Conservation (phyloP, 1,140 invertebrate species). For the Andricus grossulariae region DNA sequence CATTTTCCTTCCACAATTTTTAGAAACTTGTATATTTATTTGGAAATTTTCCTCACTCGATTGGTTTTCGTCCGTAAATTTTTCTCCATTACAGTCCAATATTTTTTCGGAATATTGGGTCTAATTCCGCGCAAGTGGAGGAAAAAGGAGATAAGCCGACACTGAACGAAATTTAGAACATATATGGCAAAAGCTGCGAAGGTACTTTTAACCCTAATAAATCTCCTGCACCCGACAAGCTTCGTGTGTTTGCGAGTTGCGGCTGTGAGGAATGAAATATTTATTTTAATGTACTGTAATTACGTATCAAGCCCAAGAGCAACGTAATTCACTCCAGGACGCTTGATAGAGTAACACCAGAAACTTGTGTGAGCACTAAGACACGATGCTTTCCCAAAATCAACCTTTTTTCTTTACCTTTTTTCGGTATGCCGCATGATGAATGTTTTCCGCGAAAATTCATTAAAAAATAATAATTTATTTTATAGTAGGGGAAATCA, state of each 20-base stretch:
- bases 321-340: constrained; percentile 38
- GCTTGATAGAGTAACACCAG: background rate
- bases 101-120: constrained; percentile 42
- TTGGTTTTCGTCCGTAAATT: background rate
- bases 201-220: constrained; percentile 42
- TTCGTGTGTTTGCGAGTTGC: constrained; percentile 24
- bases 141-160: constrained; percentile 29
- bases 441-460: too few species aligned
- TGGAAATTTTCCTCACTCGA: constrained; percentile 1
- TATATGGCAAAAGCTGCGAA: constrained; percentile 34
- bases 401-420: constrained; percentile 44
- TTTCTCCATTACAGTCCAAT: constrained; percentile 14
- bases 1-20: background rate
- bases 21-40: background rate
- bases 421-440: background rate
- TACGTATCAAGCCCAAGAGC: constrained; percentile 33
- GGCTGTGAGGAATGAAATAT: constrained; percentile 36
- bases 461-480: too few species aligned
- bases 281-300: constrained; percentile 44
- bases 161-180: constrained; percentile 39
- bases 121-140: constrained; percentile 30
- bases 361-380: constrained; percentile 35
- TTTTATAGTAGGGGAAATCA: too few species aligned
- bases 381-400: constrained; percentile 49
- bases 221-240: constrained; percentile 35